Conservation (phyloP, 2,888 invertebrate genomes). For the Hypselothyrea guttata region DNA sequence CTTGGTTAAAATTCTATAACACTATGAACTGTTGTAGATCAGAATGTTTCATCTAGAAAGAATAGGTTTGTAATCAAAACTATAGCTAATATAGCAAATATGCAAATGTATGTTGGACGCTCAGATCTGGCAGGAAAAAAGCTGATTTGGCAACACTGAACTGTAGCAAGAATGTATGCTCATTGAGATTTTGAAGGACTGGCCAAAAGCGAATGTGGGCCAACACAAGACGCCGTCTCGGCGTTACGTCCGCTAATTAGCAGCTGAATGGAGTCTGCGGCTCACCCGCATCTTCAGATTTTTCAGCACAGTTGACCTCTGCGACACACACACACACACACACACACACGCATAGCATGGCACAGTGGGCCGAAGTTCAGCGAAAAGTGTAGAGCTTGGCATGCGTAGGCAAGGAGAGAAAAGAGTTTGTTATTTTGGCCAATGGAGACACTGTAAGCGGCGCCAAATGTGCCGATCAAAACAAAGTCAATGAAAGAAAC, state of each 20-base stretch:
- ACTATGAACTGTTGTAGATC: too few species aligned
- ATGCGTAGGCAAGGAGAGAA: not conserved
- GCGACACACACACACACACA: slow-evolving; percentile 16
- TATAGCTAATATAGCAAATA: too few species aligned
- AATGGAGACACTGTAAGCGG: slow-evolving; percentile 1
- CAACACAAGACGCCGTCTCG: slow-evolving; percentile 25
- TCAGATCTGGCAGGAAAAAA: too few species aligned
- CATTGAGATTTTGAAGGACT: slow-evolving; percentile 41
- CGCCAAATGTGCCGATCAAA: slow-evolving; percentile 55
- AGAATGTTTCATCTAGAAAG: too few species aligned
- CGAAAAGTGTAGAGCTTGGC: not conserved
- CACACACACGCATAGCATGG: slow-evolving; percentile 6
- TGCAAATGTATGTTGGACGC: too few species aligned
- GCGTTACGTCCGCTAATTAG: slow-evolving; percentile 37
- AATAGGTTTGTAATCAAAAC: too few species aligned
- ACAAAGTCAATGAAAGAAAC: slow-evolving; percentile 53
- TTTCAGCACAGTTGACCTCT: slow-evolving; percentile 51
- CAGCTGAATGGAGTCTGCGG: slow-evolving; percentile 25
- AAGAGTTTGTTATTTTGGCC: too few species aligned
- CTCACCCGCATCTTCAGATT: slow-evolving; percentile 52
- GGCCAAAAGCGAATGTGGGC: slow-evolving; percentile 42
- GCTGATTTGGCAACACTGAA: too few species aligned
- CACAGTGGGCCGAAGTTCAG: slow-evolving; percentile 48
- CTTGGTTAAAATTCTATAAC: too few species aligned
- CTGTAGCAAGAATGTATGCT: too few species aligned